Conservation (phyloP, 2,113 vertebrate genomes). For the Tupaia tana region DNA sequence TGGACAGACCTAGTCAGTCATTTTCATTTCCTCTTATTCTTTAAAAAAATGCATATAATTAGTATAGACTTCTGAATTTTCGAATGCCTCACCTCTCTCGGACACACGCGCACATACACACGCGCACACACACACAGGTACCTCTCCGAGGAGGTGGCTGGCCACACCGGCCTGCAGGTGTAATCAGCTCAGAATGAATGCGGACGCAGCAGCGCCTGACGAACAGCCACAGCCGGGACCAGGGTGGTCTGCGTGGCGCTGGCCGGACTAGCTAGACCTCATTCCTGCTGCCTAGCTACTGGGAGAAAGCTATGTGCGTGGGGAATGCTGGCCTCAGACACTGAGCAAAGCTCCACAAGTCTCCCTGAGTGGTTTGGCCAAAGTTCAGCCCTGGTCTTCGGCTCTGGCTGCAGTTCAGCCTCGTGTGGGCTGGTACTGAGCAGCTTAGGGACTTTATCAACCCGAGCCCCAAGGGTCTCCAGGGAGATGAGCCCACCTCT, state of each 20-base stretch:
- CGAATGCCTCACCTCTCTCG: neutral
- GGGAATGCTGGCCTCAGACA: neutral
- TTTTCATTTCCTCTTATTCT: neutral
- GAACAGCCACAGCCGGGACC: neutral
- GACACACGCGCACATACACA: too few relatives aligned
- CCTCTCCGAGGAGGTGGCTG: too few relatives aligned
- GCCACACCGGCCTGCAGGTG: accelerated
- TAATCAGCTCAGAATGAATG: neutral
- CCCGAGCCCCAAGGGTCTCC: neutral
- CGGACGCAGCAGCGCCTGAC: accelerated
- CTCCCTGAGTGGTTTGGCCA: neutral
- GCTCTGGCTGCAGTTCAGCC: neutral
- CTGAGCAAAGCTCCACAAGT: neutral
- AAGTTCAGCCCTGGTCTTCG: neutral
- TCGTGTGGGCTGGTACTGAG: neutral
- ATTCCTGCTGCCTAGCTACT: neutral
- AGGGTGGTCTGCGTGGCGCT: too few relatives aligned
- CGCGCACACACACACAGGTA: too few relatives aligned
- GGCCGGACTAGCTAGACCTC: neutral
- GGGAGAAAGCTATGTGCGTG: neutral
- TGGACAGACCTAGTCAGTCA: neutral
- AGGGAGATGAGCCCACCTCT: neutral
- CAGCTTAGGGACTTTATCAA: neutral
- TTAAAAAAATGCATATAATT: neutral
- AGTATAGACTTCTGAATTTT: neutral